These are phyloP conservation scores for Grallaria varia DNA, from an alignment of 2,113 vertebrate genomes.

Conservation along the genomic window DNA sequence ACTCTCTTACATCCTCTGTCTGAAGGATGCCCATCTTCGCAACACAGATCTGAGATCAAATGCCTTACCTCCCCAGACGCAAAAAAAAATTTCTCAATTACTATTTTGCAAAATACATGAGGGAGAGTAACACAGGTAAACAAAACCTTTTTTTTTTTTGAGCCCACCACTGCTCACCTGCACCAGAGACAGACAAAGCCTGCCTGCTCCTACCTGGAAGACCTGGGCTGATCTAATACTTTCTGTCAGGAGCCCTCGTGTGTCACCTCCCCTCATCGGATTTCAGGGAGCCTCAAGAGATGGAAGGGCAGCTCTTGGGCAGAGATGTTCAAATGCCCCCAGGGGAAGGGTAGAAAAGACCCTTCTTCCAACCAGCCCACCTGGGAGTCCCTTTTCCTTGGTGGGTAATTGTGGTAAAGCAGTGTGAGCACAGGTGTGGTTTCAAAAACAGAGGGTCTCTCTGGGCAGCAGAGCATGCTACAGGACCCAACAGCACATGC, in stretches of 20 bases:
- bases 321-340: background rate
- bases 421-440: rapidly evolving
- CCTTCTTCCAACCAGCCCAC: background rate
- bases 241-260: background rate
- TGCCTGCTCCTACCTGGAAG: background rate
- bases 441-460: background rate
- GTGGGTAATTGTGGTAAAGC: too few relatives aligned
- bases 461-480: background rate
- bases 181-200: background rate
- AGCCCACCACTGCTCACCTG: background rate
- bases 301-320: background rate
- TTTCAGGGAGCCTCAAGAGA: background rate
- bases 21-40: background rate
- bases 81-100: background rate
- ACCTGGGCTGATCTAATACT: background rate
- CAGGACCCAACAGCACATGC: rapidly evolving
- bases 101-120: background rate
- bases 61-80: background rate
- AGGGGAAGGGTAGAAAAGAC: background rate
- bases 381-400: background rate
- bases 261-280: too few relatives aligned
- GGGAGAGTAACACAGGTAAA: background rate
- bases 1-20: background rate
- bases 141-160: background rate
- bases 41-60: background rate